Evolutionary conservation across 2,113 vertebrate genomes (phyloP).

Genomic region (Chlamydotis undulata): DNA sequence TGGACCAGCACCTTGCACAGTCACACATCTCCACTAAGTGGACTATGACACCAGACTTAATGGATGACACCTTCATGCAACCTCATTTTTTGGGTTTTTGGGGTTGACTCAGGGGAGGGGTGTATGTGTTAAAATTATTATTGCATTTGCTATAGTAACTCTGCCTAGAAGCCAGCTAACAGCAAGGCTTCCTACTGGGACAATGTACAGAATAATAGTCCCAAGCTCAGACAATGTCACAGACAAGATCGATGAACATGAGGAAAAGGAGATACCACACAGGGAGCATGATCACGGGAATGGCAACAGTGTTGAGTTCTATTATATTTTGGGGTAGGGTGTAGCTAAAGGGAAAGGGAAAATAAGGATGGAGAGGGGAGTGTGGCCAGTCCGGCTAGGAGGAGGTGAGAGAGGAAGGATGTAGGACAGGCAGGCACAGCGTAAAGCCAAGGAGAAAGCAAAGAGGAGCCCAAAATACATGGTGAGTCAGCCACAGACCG

Average conservation of each 20-base stretch:
- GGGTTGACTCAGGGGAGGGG: fast-evolving
- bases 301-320: neutral
- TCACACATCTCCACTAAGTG: neutral
- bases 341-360: neutral
- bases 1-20: neutral
- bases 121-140: neutral
- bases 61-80: neutral
- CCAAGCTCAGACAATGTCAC: neutral
- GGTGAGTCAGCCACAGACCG: neutral
- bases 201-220: neutral
- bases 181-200: neutral
- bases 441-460: neutral
- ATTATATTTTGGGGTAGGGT: neutral
- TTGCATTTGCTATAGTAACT: neutral
- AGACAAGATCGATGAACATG: neutral
- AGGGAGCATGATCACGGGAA: neutral
- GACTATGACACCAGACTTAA: neutral
- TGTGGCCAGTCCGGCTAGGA: neutral
- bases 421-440: neutral
- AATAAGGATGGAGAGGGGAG: neutral
- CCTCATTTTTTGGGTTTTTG: neutral
- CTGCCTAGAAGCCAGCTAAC: neutral
- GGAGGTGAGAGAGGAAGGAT: neutral
- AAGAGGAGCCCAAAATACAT: neutral
- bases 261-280: neutral